These are phyloP conservation scores for Lochmaea capreae DNA, from an alignment of 2,888 invertebrate species.

Conservation along the genomic window DNA sequence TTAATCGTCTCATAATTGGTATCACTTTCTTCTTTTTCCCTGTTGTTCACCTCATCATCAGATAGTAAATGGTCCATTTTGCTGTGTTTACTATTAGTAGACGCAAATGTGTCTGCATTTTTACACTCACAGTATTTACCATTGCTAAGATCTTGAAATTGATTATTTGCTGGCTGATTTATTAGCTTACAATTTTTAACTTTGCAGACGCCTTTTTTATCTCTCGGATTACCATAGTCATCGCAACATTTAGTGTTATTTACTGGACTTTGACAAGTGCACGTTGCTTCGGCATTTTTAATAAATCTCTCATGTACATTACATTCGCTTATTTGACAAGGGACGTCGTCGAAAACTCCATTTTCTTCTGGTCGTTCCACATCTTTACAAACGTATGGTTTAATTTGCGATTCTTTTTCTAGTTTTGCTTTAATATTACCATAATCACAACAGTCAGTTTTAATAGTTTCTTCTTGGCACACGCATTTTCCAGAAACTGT, in stretches of 20 bases:
- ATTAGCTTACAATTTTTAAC: too few relatives aligned
- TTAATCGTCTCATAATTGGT: background rate
- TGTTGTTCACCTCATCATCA: background rate
- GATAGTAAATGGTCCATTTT: background rate
- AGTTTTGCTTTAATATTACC: background rate
- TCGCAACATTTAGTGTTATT: background rate
- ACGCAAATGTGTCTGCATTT: background rate
- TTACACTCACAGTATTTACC: background rate
- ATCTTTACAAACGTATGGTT: constrained; percentile 2
- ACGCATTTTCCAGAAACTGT: background rate
- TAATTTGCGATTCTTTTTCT: background rate
- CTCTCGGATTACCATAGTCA: background rate
- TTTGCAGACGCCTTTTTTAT: background rate
- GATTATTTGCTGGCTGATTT: background rate
- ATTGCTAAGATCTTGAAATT: background rate
- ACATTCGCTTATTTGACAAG: background rate
- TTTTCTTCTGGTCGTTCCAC: background rate
- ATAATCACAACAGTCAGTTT: background rate
- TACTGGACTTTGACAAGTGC: background rate
- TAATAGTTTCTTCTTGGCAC: background rate
- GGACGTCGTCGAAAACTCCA: background rate
- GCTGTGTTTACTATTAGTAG: background rate
- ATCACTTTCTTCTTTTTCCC: background rate
- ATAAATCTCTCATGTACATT: background rate
- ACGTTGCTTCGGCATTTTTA: background rate